These are phyloP conservation scores for Pediacus dermestoides DNA, from an alignment of 2,888 invertebrate species.

Conservation along the genomic window DNA sequence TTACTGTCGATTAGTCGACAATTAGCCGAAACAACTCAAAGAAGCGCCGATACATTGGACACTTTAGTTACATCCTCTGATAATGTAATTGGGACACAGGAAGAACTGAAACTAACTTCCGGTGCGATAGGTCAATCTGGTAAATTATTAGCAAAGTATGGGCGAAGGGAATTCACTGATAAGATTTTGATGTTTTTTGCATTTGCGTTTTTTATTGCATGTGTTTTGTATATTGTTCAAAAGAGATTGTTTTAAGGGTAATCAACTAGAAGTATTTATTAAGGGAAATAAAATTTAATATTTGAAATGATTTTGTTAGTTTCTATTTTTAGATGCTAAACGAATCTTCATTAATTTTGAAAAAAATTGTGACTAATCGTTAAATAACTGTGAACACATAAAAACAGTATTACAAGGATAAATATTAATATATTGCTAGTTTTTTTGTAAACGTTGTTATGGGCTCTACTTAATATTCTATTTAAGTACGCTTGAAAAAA, in stretches of 20 bases:
- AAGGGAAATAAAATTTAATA: too few species aligned
- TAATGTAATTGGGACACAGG: slow-evolving; percentile 68
- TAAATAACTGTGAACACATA: too few species aligned
- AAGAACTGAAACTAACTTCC: slow-evolving; percentile 81
- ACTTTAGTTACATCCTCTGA: slow-evolving; percentile 69
- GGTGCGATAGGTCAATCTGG: slow-evolving; percentile 85
- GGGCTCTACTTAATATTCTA: too few species aligned
- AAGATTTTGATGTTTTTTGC: slow-evolving; percentile 86
- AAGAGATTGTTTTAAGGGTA: slow-evolving; percentile 72
- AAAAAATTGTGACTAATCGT: too few species aligned
- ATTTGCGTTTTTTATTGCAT: slow-evolving; percentile 83
- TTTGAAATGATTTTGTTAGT: too few species aligned
- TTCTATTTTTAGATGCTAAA: too few species aligned
- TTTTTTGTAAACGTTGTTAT: too few species aligned
- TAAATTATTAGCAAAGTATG: slow-evolving; percentile 90
- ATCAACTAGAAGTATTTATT: background rate
- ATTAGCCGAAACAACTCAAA: slow-evolving; percentile 81
- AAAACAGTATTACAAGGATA: too few species aligned
- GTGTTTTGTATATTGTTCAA: slow-evolving; percentile 89
- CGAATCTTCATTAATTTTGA: too few species aligned
- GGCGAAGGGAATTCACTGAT: slow-evolving; percentile 90
- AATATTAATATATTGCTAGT: too few species aligned
- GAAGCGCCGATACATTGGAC: slow-evolving; percentile 82
- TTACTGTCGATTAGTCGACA: slow-evolving; percentile 80
- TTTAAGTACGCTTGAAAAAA: too few species aligned